A percentile compares a stretch with the other conserved stretches of the same genome.
Conservation (phyloP, 2,113 vertebrate species). For the Macquaria ambigua region DNA sequence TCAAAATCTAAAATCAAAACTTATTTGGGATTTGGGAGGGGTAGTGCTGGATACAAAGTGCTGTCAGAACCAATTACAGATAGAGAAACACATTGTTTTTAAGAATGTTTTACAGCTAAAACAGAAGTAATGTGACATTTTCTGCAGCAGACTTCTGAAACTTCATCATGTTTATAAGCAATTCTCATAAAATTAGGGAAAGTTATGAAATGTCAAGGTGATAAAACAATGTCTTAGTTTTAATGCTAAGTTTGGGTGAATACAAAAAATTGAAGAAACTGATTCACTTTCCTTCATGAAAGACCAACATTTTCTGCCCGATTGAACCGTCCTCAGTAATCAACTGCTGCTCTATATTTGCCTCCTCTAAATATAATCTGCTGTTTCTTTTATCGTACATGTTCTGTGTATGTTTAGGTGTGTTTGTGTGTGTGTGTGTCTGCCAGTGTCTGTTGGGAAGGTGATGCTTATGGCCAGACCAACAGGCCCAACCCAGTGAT, state of each 20-base stretch:
- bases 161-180: background rate
- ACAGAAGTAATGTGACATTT: too few species aligned
- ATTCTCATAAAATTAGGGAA: background rate
- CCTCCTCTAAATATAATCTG: conserved; percentile 38
- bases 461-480: conserved; percentile 62
- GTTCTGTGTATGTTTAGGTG: background rate
- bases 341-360: conserved; percentile 28
- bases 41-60: too few species aligned
- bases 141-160: background rate
- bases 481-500: conserved; percentile 65
- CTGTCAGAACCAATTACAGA: too few species aligned
- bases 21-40: too few species aligned
- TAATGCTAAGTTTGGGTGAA: background rate
- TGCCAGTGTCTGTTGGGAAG: conserved; percentile 42
- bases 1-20: too few species aligned
- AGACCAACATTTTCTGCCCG: background rate
- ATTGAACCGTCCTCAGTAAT: conserved; percentile 16
- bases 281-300: background rate
- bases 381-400: conserved; percentile 10
- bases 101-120: background rate
- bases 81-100: too few species aligned
- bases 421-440: conserved; percentile 20
- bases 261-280: background rate
- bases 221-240: background rate
- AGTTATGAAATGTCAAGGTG: background rate